These are phyloP conservation scores for Cirrhinus molitorella DNA, from an alignment of 2,797 vertebrate species.

Conservation along the genomic window DNA sequence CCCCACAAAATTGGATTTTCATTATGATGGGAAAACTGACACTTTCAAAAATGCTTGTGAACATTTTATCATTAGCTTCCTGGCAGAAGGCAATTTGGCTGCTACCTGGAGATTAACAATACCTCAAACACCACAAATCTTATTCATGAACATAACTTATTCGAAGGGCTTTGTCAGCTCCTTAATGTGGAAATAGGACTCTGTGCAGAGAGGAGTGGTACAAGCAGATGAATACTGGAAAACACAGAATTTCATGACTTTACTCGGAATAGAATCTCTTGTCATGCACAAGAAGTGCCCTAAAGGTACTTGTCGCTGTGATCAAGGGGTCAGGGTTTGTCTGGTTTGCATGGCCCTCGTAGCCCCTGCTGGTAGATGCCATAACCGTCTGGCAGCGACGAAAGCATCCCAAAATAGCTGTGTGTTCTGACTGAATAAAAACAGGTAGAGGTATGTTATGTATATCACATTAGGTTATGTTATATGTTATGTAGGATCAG, in stretches of 20 bases:
- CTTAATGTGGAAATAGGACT: background rate
- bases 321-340: conserved; percentile 8
- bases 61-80: conserved; percentile 66
- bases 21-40: conserved; percentile 62
- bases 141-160: conserved; percentile 42
- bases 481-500: background rate
- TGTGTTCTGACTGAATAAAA: background rate
- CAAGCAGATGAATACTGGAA: conserved; percentile 17
- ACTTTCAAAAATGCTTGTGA: conserved; percentile 59
- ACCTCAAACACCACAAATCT: conserved; percentile 40
- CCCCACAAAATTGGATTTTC: conserved; percentile 66
- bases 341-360: conserved; percentile 8
- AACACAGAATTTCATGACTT: conserved; percentile 13
- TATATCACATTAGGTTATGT: background rate
- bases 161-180: conserved; percentile 31
- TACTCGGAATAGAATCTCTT: background rate
- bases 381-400: background rate
- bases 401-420: background rate
- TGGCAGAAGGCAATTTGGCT: conserved; percentile 55
- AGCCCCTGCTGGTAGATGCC: conserved; percentile 17
- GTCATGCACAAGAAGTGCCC: background rate
- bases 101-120: conserved; percentile 48
- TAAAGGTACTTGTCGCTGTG: conserved; percentile 20
- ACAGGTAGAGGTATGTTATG: background rate
- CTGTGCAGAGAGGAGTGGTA: background rate